A percentile compares a stretch with the other conserved stretches of the same genome.
phyloP scores from a whole-genome alignment of 2,113 vertebrate species.

The Canis aureus region DNA sequence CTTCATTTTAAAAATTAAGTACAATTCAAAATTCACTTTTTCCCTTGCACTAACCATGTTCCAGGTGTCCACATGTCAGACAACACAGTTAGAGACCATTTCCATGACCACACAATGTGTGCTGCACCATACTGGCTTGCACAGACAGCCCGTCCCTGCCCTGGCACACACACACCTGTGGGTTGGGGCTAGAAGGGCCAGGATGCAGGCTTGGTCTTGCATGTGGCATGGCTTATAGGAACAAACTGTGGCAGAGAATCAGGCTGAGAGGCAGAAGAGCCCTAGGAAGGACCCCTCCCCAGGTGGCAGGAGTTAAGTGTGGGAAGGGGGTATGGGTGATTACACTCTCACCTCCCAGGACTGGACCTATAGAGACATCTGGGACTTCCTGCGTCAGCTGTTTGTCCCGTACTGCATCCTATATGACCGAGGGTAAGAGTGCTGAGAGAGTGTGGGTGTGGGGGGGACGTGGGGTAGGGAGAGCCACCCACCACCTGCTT shows the following conservation, averaged over 20 bases:
- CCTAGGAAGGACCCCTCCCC: background rate
- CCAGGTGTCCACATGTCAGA: background rate
- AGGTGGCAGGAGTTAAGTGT: no score
- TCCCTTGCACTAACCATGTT: background rate
- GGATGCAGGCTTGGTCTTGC: background rate
- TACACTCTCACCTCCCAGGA: slow-evolving; percentile 87
- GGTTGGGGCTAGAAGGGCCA: background rate
- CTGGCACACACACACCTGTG: no score
- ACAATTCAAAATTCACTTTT: background rate
- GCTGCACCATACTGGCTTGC: background rate
- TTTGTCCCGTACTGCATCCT: slow-evolving; percentile 97
- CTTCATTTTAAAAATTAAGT: background rate
- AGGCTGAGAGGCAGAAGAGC: background rate
- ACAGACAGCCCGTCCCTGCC: background rate
- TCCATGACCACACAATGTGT: background rate
- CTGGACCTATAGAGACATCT: slow-evolving; percentile 98
- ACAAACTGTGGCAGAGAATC: background rate
- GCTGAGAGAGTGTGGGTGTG: rapidly evolving
- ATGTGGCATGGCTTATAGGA: background rate
- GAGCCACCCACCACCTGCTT: background rate
- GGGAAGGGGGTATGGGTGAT: background rate
- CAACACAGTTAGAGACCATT: background rate
- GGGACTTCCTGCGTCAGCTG: slow-evolving; percentile 94
- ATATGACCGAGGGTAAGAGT: slow-evolving; percentile 96
- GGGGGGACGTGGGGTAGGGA: rapidly evolving